Evolutionary conservation across 2,113 vertebrate species (phyloP).

Genomic region (Daphoenositta chrysoptera): DNA sequence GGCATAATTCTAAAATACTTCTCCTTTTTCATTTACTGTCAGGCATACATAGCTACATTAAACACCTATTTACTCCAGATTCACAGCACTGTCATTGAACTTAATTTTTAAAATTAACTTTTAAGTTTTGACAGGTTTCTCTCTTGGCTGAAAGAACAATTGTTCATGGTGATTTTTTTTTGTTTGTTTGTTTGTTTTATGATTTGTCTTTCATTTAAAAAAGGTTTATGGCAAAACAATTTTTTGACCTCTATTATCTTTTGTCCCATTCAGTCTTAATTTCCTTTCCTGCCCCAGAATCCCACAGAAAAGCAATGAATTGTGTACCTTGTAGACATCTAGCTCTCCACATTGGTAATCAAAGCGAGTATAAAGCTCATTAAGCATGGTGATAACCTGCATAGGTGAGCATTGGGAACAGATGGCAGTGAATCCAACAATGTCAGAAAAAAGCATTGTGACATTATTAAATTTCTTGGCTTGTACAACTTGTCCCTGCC

Average conservation of each 20-base stretch:
- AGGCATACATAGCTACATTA: background rate
- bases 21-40: background rate
- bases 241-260: background rate
- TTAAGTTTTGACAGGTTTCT: background rate
- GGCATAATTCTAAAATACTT: background rate
- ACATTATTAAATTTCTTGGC: slow-evolving; percentile 94
- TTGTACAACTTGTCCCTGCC: slow-evolving; percentile 93
- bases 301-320: background rate
- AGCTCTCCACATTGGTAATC: slow-evolving; percentile 93
- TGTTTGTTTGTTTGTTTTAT: background rate
- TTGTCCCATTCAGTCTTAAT: background rate
- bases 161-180: background rate
- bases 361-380: slow-evolving; percentile 93
- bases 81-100: background rate
- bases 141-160: background rate
- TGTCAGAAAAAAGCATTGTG: slow-evolving; percentile 97
- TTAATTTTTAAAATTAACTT: background rate
- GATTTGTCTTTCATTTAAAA: background rate
- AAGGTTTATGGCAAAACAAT: background rate
- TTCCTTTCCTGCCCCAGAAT: background rate
- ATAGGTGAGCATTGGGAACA: slow-evolving; percentile 92
- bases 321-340: slow-evolving; percentile 92
- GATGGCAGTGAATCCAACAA: slow-evolving; percentile 96
- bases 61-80: background rate
- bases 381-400: slow-evolving; percentile 99